phyloP scores from a whole-genome alignment of 2,888 invertebrate genomes.

The Uropetala carovei region DNA sequence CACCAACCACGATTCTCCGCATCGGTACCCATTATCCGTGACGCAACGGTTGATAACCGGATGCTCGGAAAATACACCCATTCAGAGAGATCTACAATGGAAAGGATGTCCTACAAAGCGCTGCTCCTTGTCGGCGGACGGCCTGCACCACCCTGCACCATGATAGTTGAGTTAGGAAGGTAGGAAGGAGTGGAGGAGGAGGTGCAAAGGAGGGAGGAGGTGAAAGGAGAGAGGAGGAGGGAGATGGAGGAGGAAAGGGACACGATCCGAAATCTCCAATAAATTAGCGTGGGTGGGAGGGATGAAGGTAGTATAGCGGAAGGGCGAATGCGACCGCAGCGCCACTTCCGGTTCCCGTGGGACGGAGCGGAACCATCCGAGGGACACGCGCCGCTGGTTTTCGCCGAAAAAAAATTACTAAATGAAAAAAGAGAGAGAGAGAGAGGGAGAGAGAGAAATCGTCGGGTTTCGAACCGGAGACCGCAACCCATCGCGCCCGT shows the following conservation, averaged over 20 bases:
- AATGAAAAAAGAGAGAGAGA: neutral
- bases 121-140: neutral
- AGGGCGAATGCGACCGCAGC: slow-evolving; percentile 21
- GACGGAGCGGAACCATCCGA: neutral
- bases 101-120: slow-evolving; percentile 13
- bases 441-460: neutral
- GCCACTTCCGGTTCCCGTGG: slow-evolving; percentile 22
- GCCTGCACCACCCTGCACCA: neutral
- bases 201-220: too few relatives aligned
- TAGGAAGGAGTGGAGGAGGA: too few relatives aligned
- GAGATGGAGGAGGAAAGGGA: neutral
- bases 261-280: slow-evolving; percentile 23
- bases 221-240: neutral
- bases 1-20: neutral
- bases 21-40: slow-evolving; percentile 2
- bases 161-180: too few relatives aligned
- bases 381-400: neutral
- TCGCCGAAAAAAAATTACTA: neutral
- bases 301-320: neutral
- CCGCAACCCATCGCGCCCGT: slow-evolving; percentile 6
- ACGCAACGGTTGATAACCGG: slow-evolving; percentile 32
- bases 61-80: slow-evolving; percentile 23
- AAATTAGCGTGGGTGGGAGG: slow-evolving; percentile 18
- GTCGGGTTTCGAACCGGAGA: neutral
- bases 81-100: neutral